Percentiles rank a stretch among this genome's conserved stretches.
Evolutionary conservation across 2,888 invertebrate genomes (phyloP).

Genomic region (Drosophila pseudotakahashii): DNA sequence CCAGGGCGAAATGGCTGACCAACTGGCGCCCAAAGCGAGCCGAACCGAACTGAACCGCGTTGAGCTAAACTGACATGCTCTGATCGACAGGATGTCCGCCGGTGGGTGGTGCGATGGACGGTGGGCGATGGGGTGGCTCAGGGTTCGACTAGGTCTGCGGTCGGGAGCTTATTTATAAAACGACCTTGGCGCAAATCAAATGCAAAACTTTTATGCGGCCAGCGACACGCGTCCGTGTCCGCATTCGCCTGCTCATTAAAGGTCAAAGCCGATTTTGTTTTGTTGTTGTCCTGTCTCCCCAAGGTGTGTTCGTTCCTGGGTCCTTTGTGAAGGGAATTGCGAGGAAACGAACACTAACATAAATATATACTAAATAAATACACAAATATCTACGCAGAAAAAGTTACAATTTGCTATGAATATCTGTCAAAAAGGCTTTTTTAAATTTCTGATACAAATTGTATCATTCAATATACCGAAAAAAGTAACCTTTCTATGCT

Average conservation of each 20-base stretch:
- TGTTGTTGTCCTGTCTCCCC: slow-evolving; percentile 34
- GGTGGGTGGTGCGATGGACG: slow-evolving; percentile 18
- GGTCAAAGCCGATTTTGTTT: slow-evolving; percentile 73
- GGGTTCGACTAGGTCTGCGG: slow-evolving; percentile 14
- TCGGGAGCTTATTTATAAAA: slow-evolving; percentile 69
- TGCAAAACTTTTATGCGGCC: slow-evolving; percentile 69
- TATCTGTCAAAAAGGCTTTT: neutral
- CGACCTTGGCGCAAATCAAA: slow-evolving; percentile 74
- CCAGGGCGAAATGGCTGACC: slow-evolving; percentile 54
- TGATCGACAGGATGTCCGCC: slow-evolving; percentile 61
- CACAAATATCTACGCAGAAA: slow-evolving; percentile 14
- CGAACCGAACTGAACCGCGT: slow-evolving; percentile 2
- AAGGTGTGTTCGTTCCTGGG: slow-evolving; percentile 40
- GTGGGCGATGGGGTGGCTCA: slow-evolving; percentile 14
- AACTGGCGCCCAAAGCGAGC: slow-evolving; percentile 23
- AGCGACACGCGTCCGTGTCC: slow-evolving; percentile 52
- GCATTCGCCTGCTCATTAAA: slow-evolving; percentile 66
- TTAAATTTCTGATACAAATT: neutral
- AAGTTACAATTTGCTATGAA: neutral
- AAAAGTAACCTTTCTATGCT: too few relatives aligned
- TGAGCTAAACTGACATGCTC: slow-evolving; percentile 37
- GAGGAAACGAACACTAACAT: slow-evolving; percentile 7
- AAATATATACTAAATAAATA: slow-evolving; percentile 14
- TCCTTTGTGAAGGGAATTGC: slow-evolving; percentile 31
- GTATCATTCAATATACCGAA: too few relatives aligned